Conservation (phyloP, 2,888 invertebrate species). For the Colletes collaris region DNA sequence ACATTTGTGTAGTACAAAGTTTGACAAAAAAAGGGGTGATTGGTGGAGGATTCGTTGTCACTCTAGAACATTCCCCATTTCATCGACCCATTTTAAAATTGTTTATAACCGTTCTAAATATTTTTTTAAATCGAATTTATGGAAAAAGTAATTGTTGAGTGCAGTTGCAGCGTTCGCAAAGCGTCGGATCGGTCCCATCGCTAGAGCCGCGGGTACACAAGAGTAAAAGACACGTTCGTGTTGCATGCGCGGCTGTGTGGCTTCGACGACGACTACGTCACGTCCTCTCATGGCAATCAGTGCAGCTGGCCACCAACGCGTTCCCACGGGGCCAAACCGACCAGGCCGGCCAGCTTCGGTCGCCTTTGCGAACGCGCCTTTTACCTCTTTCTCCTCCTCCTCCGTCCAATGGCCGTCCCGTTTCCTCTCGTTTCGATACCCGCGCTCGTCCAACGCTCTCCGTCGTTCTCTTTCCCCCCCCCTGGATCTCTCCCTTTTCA, state of each 20-base stretch:
- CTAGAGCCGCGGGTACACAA: slow-evolving; percentile 51
- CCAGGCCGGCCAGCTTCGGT: slow-evolving; percentile 69
- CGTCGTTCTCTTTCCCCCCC: slow-evolving; percentile 2
- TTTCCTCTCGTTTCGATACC: slow-evolving; percentile 12
- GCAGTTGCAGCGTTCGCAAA: too few species aligned
- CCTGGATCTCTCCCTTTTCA: slow-evolving; percentile 37
- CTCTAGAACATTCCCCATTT: too few species aligned
- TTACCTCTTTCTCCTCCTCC: slow-evolving; percentile 63
- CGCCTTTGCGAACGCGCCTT: slow-evolving; percentile 69
- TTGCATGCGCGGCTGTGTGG: slow-evolving; percentile 54
- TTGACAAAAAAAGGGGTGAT: too few species aligned
- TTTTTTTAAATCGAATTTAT: too few species aligned
- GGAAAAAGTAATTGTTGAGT: too few species aligned
- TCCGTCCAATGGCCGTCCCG: slow-evolving; percentile 30
- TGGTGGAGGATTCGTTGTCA: too few species aligned
- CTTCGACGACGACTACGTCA: slow-evolving; percentile 73
- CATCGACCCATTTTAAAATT: too few species aligned
- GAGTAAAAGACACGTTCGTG: slow-evolving; percentile 59
- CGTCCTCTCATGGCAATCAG: slow-evolving; percentile 80
- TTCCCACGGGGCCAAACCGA: slow-evolving; percentile 81
- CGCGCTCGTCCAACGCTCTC: background rate
- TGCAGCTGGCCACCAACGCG: slow-evolving; percentile 82
- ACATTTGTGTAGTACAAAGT: too few species aligned
- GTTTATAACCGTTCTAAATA: too few species aligned
- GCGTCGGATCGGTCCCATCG: slow-evolving; percentile 47